These are phyloP conservation scores for Cancer borealis DNA, from an alignment of 2,888 invertebrate species.

Conservation along the genomic window DNA sequence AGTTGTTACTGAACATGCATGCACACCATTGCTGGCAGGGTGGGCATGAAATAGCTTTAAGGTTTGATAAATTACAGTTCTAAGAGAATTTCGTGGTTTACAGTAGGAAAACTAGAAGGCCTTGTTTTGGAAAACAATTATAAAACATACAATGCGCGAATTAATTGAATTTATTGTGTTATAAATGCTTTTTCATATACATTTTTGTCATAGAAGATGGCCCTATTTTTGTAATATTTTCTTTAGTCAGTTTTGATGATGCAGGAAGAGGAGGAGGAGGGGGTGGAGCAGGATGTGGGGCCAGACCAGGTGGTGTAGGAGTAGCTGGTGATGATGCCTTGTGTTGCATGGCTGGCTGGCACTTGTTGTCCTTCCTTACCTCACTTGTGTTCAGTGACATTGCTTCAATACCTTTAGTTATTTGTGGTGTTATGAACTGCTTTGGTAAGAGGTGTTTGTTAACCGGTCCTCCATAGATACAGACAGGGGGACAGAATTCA, in stretches of 20 bases:
- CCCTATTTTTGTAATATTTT: conserved; percentile 63
- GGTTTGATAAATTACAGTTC: neutral
- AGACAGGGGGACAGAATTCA: conserved; percentile 74
- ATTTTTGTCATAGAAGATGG: conserved; percentile 57
- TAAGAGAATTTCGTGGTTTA: neutral
- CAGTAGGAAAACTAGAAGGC: neutral
- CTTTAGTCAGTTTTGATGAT: conserved; percentile 58
- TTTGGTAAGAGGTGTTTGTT: conserved; percentile 69
- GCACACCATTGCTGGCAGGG: neutral
- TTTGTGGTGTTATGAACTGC: conserved; percentile 54
- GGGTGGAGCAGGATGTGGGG: conserved; percentile 47
- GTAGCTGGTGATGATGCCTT: neutral
- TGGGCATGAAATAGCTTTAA: neutral
- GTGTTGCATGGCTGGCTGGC: neutral
- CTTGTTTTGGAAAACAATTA: neutral
- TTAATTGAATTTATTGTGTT: neutral
- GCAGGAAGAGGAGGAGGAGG: conserved; percentile 69
- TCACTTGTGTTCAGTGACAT: neutral
- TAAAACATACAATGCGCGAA: neutral
- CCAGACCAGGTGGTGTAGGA: neutral
- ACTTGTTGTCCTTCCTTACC: neutral
- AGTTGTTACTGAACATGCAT: too few relatives aligned
- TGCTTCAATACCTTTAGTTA: neutral
- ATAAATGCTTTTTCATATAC: conserved; percentile 70
- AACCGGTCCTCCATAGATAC: conserved; percentile 71